Evolutionary conservation across 2,797 vertebrate genomes (phyloP).

Genomic region (Peromyscus aztecus): DNA sequence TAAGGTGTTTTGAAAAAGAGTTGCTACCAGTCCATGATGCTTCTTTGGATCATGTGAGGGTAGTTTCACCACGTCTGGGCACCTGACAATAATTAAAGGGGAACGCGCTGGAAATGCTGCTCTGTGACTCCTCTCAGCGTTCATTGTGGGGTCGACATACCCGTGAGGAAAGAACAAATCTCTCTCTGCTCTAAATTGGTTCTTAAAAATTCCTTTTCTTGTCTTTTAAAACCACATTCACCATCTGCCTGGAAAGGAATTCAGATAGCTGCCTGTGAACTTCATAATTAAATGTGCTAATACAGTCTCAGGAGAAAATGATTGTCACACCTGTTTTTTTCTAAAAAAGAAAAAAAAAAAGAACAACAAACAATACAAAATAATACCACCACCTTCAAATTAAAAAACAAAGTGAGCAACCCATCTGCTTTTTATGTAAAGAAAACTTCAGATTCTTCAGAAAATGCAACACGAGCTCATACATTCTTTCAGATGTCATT

Average conservation of each 20-base stretch:
- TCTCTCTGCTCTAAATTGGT: constrained; percentile 78
- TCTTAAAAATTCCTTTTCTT: neutral
- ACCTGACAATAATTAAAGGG: constrained; percentile 77
- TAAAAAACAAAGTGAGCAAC: constrained; percentile 53
- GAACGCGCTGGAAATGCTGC: neutral
- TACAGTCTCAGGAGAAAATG: constrained; percentile 78
- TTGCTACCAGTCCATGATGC: constrained; percentile 52
- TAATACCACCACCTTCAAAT: constrained; percentile 22
- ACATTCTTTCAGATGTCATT: constrained; percentile 35
- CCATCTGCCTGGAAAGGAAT: constrained; percentile 85
- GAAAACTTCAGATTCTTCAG: constrained; percentile 59
- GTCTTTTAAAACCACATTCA: constrained; percentile 82
- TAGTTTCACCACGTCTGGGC: constrained; percentile 72
- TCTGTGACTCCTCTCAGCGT: constrained; percentile 19
- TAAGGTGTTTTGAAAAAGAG: constrained; percentile 68
- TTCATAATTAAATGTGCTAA: constrained; percentile 86
- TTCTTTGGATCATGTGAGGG: constrained; percentile 61
- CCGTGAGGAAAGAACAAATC: constrained; percentile 76
- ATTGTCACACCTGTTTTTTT: constrained; percentile 77
- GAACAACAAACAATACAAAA: constrained; percentile 77
- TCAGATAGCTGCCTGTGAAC: constrained; percentile 78
- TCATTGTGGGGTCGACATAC: constrained; percentile 60
- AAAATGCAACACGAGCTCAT: neutral
- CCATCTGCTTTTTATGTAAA: constrained; percentile 82
- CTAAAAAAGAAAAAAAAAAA: constrained; percentile 27